phyloP scores from a whole-genome alignment of 2,113 vertebrate genomes.

The Neodon shergylaensis region DNA sequence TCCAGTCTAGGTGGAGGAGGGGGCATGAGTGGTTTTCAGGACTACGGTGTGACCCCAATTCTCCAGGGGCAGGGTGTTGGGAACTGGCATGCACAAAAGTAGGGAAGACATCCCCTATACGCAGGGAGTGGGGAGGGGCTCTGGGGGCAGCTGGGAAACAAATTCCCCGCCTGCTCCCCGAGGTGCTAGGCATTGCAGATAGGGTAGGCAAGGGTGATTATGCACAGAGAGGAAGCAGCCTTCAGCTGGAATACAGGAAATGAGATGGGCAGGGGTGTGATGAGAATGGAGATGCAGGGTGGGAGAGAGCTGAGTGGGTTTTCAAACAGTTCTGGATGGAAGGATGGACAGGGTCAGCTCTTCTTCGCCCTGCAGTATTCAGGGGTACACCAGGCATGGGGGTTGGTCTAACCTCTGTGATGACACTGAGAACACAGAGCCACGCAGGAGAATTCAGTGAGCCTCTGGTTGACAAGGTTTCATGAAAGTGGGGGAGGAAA shows the following conservation, averaged over 20 bases:
- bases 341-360: not conserved
- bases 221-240: constrained; percentile 82
- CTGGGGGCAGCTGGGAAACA: not conserved
- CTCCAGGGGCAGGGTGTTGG: not conserved
- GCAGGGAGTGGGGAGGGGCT: not conserved
- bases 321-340: constrained; percentile 62
- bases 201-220: not conserved
- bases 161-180: not conserved
- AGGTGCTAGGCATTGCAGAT: not conserved
- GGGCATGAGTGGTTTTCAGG: not conserved
- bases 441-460: not conserved
- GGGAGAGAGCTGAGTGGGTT: constrained; percentile 62
- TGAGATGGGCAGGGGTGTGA: constrained; percentile 70
- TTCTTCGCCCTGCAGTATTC: rapidly evolving
- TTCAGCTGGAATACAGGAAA: constrained; percentile 83
- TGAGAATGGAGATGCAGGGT: not conserved
- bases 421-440: not conserved
- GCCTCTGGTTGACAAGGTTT: not conserved
- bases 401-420: not conserved
- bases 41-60: not conserved
- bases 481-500: not conserved
- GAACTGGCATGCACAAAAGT: not conserved
- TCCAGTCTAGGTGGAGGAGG: not conserved
- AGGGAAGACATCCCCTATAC: not conserved
- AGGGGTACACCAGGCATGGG: not conserved